Evolutionary conservation across 2,797 vertebrate species (phyloP).

Genomic region (Coregonus sp.): DNA sequence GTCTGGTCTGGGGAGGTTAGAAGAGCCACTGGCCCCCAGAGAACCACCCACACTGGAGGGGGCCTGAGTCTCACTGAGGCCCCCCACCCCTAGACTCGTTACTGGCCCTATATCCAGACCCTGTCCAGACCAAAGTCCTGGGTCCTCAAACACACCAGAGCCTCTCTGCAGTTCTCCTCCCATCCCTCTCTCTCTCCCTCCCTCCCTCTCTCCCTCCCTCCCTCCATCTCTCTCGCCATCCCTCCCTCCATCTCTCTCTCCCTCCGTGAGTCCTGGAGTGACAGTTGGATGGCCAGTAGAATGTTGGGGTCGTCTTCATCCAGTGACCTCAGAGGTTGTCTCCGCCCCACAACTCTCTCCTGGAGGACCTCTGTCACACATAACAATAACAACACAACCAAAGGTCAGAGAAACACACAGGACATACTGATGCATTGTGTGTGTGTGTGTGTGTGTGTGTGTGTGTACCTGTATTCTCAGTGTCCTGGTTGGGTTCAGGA

Average conservation of each 20-base stretch:
- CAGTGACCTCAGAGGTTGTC: slow-evolving; percentile 81
- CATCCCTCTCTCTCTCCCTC: slow-evolving; percentile 49
- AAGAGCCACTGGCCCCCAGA: slow-evolving; percentile 88
- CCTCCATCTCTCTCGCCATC: slow-evolving; percentile 51
- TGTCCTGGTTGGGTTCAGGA: slow-evolving; percentile 85
- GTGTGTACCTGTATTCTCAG: slow-evolving; percentile 82
- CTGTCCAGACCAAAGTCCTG: slow-evolving; percentile 9
- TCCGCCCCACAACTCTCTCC: slow-evolving; percentile 63
- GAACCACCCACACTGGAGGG: slow-evolving; percentile 82
- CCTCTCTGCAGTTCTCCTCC: slow-evolving; percentile 28
- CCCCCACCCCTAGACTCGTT: slow-evolving; percentile 61
- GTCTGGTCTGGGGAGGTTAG: slow-evolving; percentile 82
- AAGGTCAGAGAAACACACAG: background rate
- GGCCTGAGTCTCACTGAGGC: slow-evolving; percentile 72
- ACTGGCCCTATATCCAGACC: background rate
- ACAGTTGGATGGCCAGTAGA: slow-evolving; percentile 96
- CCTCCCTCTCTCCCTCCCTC: slow-evolving; percentile 47
- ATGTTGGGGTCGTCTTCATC: slow-evolving; percentile 99
- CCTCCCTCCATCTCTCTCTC: slow-evolving; percentile 36
- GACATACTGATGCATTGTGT: background rate
- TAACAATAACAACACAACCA: background rate
- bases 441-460: slow-evolving; percentile 10
- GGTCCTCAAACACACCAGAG: slow-evolving; percentile 31
- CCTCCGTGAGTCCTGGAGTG: slow-evolving; percentile 88
- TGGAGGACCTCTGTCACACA: slow-evolving; percentile 55